These are phyloP conservation scores for Sycophila texana DNA, from an alignment of 2,888 invertebrate genomes.

Conservation along the genomic window DNA sequence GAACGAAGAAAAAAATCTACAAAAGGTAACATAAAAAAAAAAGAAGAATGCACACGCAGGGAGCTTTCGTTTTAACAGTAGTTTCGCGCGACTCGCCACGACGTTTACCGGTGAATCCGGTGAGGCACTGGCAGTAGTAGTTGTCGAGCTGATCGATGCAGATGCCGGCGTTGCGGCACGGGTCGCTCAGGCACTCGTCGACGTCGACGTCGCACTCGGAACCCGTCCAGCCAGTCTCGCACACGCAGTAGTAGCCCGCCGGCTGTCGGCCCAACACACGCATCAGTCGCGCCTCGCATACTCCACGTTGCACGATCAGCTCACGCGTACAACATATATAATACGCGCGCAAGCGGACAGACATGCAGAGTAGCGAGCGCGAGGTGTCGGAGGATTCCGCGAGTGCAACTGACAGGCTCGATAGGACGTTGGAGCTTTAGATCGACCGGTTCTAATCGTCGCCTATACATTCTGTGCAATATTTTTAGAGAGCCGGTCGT, in stretches of 20 bases:
- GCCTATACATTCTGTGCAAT: too few relatives aligned
- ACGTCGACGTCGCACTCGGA: conserved; percentile 78
- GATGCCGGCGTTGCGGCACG: conserved; percentile 82
- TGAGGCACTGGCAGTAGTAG: conserved; percentile 80
- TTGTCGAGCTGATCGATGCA: conserved; percentile 78
- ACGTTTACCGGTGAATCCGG: conserved; percentile 78
- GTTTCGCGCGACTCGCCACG: not conserved
- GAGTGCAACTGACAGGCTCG: too few relatives aligned
- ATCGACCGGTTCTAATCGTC: too few relatives aligned
- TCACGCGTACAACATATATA: not conserved
- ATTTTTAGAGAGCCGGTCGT: too few relatives aligned
- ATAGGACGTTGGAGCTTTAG: too few relatives aligned
- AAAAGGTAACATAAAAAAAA: not conserved
- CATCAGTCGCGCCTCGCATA: not conserved
- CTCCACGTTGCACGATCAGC: not conserved
- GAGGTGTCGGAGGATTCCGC: too few relatives aligned
- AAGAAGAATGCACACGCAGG: not conserved
- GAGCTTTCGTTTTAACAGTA: not conserved
- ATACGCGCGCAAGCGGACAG: conserved; percentile 4
- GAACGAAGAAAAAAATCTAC: not conserved
- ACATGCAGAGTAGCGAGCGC: not conserved
- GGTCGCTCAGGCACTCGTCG: conserved; percentile 78
- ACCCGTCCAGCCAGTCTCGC: conserved; percentile 84
- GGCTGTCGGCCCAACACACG: conserved; percentile 66
- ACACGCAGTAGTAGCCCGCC: conserved; percentile 82